These are phyloP conservation scores for Diprion similis DNA, from an alignment of 1,140 invertebrate species.

Conservation along the genomic window DNA sequence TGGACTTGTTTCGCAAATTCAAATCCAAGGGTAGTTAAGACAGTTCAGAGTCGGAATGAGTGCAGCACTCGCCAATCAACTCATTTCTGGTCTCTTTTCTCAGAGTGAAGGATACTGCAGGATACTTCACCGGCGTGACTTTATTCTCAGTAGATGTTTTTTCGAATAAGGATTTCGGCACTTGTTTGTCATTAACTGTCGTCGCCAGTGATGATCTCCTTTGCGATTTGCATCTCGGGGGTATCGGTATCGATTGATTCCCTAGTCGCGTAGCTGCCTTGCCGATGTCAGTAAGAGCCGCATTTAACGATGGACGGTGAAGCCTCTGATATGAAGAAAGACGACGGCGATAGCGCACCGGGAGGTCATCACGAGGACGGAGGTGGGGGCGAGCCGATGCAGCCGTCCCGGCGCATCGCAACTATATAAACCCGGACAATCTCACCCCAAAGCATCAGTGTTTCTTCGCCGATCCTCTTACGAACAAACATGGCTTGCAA, in stretches of 20 bases:
- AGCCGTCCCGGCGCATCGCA: conserved; percentile 35
- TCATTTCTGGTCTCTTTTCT: no score
- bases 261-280: neutral
- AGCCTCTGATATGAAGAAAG: neutral
- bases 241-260: neutral
- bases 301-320: neutral
- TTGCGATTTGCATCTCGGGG: neutral
- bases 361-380: conserved; percentile 7
- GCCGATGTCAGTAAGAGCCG: neutral
- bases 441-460: conserved; percentile 55
- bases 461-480: conserved; percentile 41
- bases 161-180: no score
- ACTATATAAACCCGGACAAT: conserved; percentile 58
- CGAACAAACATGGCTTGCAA: conserved; percentile 54
- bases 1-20: no score
- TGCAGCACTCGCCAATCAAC: no score
- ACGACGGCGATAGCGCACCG: neutral
- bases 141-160: no score
- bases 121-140: no score
- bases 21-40: no score
- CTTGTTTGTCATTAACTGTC: no score
- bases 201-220: neutral
- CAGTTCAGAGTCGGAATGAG: no score
- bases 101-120: no score
- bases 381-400: neutral